phyloP scores from a whole-genome alignment of 2,113 vertebrate species.

The Aegotheles bennettii region DNA sequence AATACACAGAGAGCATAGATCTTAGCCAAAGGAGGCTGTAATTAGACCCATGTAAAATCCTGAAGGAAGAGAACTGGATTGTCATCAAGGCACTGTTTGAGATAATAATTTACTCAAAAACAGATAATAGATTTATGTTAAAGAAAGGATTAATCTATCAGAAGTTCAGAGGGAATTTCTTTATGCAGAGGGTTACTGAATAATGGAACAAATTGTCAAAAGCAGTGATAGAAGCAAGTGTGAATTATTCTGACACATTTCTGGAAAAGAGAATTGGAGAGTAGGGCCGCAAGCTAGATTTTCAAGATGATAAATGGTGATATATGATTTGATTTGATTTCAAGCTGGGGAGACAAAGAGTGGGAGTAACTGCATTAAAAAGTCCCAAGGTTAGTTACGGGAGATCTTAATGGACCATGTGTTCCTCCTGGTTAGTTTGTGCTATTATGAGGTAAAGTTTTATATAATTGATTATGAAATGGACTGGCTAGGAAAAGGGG shows the following conservation, averaged over 20 bases:
- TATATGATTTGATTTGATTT: constrained; percentile 55
- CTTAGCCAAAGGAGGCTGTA: not conserved
- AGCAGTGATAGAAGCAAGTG: constrained; percentile 45
- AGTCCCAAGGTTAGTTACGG: not conserved
- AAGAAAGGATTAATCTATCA: constrained; percentile 54
- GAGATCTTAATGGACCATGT: not conserved
- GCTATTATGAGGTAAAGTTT: not conserved
- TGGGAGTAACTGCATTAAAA: not conserved
- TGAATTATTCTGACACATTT: constrained; percentile 65
- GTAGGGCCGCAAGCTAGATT: constrained; percentile 12
- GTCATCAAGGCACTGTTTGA: not conserved
- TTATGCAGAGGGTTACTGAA: constrained; percentile 47
- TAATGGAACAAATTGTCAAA: constrained; percentile 65
- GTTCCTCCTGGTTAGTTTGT: not conserved
- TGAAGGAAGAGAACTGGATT: not conserved
- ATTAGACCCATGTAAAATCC: not conserved
- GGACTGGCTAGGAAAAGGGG: not conserved
- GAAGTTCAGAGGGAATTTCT: constrained; percentile 50
- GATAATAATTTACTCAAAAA: constrained; percentile 37
- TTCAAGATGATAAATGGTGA: constrained; percentile 46
- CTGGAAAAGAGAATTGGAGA: constrained; percentile 35
- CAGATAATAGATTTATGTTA: constrained; percentile 45
- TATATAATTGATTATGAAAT: not conserved
- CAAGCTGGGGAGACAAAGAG: not conserved
- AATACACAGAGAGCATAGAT: not conserved